A percentile compares a stretch with the other conserved stretches of the same genome.
Conservation (phyloP, 2,888 invertebrate species). For the Trichogramma evanescens region DNA sequence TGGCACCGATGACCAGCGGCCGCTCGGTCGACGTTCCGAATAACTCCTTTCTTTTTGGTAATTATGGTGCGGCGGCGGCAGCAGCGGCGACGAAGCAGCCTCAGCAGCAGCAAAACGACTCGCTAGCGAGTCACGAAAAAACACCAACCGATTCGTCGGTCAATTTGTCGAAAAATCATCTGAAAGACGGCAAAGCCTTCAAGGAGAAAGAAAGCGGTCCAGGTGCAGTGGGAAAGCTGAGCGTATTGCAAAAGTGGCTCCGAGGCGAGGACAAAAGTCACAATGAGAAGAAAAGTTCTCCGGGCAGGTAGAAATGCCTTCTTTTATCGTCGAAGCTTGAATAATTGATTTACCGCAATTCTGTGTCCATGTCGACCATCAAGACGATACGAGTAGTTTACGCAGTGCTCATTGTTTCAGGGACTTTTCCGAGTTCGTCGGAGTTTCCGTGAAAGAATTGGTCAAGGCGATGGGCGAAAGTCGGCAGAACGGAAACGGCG, state of each 20-base stretch:
- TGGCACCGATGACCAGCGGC: conserved; percentile 18
- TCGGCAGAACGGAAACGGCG: conserved; percentile 71
- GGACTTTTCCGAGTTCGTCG: conserved; percentile 54
- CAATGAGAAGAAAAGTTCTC: conserved; percentile 39
- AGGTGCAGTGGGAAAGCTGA: conserved; percentile 42
- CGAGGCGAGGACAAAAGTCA: conserved; percentile 50
- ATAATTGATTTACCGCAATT: no score
- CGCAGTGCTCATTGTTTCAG: conserved; percentile 26
- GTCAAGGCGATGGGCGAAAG: conserved; percentile 69
- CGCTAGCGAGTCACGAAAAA: conserved; percentile 37
- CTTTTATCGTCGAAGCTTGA: no score
- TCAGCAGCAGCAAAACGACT: conserved; percentile 30
- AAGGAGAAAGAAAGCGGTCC: conserved; percentile 29
- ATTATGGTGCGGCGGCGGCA: conserved; percentile 26
- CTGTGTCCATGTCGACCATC: no score
- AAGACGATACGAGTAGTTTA: no score
- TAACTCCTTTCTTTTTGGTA: conserved; percentile 48
- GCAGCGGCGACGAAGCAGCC: background rate
- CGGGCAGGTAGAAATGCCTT: conserved; percentile 37
- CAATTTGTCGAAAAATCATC: conserved; percentile 36
- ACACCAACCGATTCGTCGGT: conserved; percentile 32
- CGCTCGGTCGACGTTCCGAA: conserved; percentile 32
- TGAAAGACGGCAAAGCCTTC: conserved; percentile 37
- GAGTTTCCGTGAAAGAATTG: conserved; percentile 65
- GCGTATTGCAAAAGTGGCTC: conserved; percentile 55